A percentile compares a stretch with the other conserved stretches of the same genome.
These are phyloP conservation scores for Nibea coibor DNA, from an alignment of 2,113 vertebrate species.

Conservation along the genomic window DNA sequence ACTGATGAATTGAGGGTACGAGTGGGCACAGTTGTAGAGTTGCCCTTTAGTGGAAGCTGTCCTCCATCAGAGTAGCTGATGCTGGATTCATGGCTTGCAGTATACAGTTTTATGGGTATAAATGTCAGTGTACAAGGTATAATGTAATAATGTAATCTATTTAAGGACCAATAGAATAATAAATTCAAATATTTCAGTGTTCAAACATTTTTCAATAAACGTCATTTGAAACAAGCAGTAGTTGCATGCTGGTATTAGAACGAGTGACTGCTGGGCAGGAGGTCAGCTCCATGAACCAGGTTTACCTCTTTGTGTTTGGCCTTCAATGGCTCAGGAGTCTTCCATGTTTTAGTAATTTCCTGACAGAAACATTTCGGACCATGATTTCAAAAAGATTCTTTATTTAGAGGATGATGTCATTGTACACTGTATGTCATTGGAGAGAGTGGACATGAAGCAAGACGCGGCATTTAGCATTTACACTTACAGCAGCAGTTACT, in stretches of 20 bases:
- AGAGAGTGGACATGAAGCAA: constrained; percentile 10
- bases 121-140: background rate
- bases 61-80: background rate
- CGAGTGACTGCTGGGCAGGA: background rate
- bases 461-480: constrained; percentile 37
- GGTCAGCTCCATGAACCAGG: too few species aligned
- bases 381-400: constrained; percentile 57
- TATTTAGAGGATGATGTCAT: constrained; percentile 59
- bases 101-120: background rate
- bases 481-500: constrained; percentile 61
- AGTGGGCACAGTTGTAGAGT: background rate
- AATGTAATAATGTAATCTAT: constrained; percentile 24
- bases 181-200: background rate
- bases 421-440: constrained; percentile 22
- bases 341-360: background rate
- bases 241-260: background rate
- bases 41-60: background rate
- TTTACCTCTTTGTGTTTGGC: background rate
- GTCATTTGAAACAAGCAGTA: background rate
- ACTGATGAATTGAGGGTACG: background rate
- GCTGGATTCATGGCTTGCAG: background rate
- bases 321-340: background rate
- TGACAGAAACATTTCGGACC: background rate
- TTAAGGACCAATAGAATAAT: constrained; percentile 20
- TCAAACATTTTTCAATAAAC: constrained; percentile 33